These are phyloP conservation scores for Paragorgia papillata DNA, from an alignment of 92 coral and sea anemone genomes.

Conservation along the genomic window DNA sequence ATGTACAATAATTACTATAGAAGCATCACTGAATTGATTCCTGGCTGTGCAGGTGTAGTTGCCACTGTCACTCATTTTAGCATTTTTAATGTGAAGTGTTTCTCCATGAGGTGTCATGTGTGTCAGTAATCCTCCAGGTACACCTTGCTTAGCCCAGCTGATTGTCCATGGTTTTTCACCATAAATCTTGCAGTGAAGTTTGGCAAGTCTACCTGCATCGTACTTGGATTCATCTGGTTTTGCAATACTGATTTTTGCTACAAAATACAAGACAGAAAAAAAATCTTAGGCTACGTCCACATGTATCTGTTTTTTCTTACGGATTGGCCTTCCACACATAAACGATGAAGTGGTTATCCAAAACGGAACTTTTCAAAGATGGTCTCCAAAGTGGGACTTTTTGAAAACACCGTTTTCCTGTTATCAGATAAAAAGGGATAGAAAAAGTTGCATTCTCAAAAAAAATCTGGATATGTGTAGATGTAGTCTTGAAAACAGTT, in stretches of 20 bases:
- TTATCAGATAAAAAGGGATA: too few relatives aligned
- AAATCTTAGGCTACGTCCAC: not conserved
- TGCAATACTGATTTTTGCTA: constrained; percentile 36
- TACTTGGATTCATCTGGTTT: constrained; percentile 10
- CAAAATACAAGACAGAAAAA: not conserved
- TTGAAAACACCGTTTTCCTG: too few relatives aligned
- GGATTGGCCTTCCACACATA: too few relatives aligned
- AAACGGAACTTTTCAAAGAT: too few relatives aligned
- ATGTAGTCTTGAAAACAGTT: too few relatives aligned
- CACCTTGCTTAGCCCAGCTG: constrained; percentile 66
- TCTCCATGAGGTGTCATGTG: constrained; percentile 19
- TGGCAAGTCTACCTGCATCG: constrained; percentile 35
- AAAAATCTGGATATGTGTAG: too few relatives aligned
- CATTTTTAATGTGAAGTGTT: constrained; percentile 34
- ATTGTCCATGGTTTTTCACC: constrained; percentile 64
- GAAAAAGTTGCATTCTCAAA: too few relatives aligned
- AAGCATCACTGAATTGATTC: constrained; percentile 64
- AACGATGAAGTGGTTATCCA: too few relatives aligned
- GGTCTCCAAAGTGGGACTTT: too few relatives aligned
- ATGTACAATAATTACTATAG: constrained; percentile 56
- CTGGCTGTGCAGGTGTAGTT: constrained; percentile 73
- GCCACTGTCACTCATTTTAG: constrained; percentile 66
- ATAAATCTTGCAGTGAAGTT: constrained; percentile 57
- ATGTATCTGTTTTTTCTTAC: not conserved
- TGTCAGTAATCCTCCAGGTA: constrained; percentile 12